These are phyloP conservation scores for Macroglossus sobrinus DNA, from an alignment of 2,113 vertebrate species.

Conservation along the genomic window DNA sequence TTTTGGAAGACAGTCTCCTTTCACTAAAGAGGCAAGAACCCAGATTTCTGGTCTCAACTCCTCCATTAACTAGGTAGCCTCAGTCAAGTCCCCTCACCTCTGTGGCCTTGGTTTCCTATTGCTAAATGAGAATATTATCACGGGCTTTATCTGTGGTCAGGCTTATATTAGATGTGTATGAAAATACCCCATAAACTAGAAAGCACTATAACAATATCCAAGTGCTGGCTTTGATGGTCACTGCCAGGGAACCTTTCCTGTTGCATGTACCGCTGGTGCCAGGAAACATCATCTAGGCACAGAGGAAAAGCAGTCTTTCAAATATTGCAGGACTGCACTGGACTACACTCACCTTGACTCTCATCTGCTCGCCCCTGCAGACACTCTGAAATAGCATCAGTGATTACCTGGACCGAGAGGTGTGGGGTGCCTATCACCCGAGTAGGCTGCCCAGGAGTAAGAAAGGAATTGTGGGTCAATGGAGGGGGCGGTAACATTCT, in stretches of 20 bases:
- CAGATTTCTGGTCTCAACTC: neutral
- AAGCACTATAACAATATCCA: neutral
- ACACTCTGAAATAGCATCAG: neutral
- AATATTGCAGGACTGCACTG: neutral
- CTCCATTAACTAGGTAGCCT: neutral
- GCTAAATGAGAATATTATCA: neutral
- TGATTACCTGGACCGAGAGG: neutral
- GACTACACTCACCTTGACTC: neutral
- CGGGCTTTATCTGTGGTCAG: neutral
- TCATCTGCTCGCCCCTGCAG: fast-evolving
- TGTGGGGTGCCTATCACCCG: too few species aligned
- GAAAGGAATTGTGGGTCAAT: neutral
- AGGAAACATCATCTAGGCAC: neutral
- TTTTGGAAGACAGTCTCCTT: neutral
- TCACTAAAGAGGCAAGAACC: neutral
- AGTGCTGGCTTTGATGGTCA: neutral
- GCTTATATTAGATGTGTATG: neutral
- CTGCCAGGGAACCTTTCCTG: neutral
- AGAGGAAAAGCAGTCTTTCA: neutral
- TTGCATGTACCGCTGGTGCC: neutral
- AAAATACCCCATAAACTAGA: neutral
- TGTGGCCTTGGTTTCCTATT: neutral
- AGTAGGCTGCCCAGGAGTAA: neutral
- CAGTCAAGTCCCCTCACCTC: neutral
- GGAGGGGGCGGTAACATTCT: neutral